Percentiles rank a stretch among this genome's conserved stretches.
Evolutionary conservation across 2,888 invertebrate species (phyloP).

Genomic region (Antheraea assamensis): DNA sequence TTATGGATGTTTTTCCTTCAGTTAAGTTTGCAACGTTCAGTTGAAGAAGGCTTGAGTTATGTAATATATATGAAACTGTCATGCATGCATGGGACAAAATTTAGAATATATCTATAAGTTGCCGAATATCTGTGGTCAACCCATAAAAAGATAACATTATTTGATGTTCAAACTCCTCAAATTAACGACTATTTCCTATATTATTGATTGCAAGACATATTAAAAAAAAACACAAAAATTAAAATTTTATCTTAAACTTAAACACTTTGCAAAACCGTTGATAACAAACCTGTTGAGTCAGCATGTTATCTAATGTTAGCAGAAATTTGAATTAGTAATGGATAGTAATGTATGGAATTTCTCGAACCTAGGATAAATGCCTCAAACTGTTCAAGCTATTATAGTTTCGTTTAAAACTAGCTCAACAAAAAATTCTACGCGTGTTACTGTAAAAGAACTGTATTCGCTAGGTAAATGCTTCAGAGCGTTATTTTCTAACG

Average conservation of each 20-base stretch:
- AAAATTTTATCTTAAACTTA: not conserved
- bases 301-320: not conserved
- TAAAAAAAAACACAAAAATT: not conserved
- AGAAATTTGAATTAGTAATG: not conserved
- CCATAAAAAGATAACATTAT: too few species aligned
- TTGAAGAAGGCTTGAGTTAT: not conserved
- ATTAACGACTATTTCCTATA: too few species aligned
- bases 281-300: not conserved
- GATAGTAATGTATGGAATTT: too few species aligned
- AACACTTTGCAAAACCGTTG: not conserved
- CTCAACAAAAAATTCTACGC: not conserved
- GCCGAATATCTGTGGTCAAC: too few species aligned
- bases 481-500: slow-evolving; percentile 10
- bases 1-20: not conserved
- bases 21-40: not conserved
- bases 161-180: too few species aligned
- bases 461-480: slow-evolving; percentile 1
- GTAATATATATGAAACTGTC: not conserved
- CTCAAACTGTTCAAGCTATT: not conserved
- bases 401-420: not conserved
- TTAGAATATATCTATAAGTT: too few species aligned
- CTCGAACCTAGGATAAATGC: not conserved
- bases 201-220: too few species aligned
- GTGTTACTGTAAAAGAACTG: slow-evolving; percentile 12
- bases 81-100: too few species aligned